Base-by-base conservation (phyloP, 1,140 invertebrate species). In the Drosophila auraria region DNA sequence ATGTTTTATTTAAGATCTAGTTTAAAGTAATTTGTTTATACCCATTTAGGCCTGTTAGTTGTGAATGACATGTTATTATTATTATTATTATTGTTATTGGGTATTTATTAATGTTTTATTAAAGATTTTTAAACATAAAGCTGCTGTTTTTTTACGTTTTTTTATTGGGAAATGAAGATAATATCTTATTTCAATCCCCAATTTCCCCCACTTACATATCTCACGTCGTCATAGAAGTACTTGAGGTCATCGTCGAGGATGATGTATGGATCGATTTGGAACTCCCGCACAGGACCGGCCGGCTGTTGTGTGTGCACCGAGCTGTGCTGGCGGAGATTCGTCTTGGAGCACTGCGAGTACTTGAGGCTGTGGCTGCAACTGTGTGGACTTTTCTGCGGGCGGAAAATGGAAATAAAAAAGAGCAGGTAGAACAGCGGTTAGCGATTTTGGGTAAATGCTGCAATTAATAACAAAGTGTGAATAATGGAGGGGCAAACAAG, bases 191-290 rank as follows among this genome's bases (percentile, higher is more conserved):
- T 2, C 33, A 54, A 1, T 14, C 6, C 27, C 2, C 51, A 20
- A 20, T 38, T 8, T 2, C 14, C 1, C 14, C 3, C 17, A 92
- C 93, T 95, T 93, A 97, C 97, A 94, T 96, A 94, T 95, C 96
- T 94, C 91, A 98, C 97, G 89, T 97, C 96, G 80, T 95, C 95
- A 82, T 97, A 97, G 78, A 97, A 95, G 90, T 96, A 95, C 90
- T 96, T 96, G 49, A 98, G 94, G 83, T 98, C 97, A 82, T 97
- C 96, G 79, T 97, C 96, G 50, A 97, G 94, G 50, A 98, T 94
- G 84, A 95, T 95, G 91, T 98, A 98, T 73, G 97, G 97, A 93
- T 98, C 96, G 60, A 97, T 94, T 93, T 96, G 95, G 80, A 96
- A 95, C 83, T 97, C 96, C 17, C 96, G 95, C 78, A 97, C 94